Evolutionary conservation across 2,888 invertebrate species (phyloP).

Genomic region (Myopa tessellatipennis): DNA sequence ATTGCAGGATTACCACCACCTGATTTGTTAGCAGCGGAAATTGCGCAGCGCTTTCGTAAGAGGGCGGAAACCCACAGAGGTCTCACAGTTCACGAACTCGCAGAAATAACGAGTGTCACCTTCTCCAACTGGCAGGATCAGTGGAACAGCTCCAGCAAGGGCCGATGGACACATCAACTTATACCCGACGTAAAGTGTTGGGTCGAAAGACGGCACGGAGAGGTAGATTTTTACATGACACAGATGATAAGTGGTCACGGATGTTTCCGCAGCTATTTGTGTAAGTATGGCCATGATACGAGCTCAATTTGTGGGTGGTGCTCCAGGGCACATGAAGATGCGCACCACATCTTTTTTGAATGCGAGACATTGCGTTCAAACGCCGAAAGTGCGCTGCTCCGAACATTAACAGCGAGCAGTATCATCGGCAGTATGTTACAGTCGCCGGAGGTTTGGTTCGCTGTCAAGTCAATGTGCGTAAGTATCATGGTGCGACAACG

Average conservation of each 20-base stretch:
- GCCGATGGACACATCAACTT: not conserved
- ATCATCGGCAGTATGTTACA: not conserved
- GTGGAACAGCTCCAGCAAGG: not conserved
- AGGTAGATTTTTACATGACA: not conserved
- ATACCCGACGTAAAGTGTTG: not conserved
- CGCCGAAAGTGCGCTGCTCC: not conserved
- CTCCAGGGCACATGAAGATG: not conserved
- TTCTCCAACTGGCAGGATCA: not conserved
- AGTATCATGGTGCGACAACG: too few relatives aligned
- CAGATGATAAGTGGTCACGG: constrained; percentile 1
- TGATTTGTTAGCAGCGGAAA: not conserved
- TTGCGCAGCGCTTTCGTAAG: not conserved
- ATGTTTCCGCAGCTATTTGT: not conserved
- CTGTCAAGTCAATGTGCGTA: too few relatives aligned
- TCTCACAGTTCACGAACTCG: not conserved
- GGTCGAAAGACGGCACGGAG: not conserved
- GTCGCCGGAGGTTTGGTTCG: too few relatives aligned
- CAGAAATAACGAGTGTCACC: not conserved
- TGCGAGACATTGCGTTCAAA: not conserved
- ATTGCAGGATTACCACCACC: too few relatives aligned
- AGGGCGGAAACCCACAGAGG: not conserved
- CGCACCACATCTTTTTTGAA: too few relatives aligned
- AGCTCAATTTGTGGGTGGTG: not conserved
- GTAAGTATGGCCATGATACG: not conserved
- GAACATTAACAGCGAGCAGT: not conserved